Percentiles rank a stretch among this genome's conserved stretches.
Conservation (phyloP, 2,797 vertebrate species). For the Prionace glauca region DNA sequence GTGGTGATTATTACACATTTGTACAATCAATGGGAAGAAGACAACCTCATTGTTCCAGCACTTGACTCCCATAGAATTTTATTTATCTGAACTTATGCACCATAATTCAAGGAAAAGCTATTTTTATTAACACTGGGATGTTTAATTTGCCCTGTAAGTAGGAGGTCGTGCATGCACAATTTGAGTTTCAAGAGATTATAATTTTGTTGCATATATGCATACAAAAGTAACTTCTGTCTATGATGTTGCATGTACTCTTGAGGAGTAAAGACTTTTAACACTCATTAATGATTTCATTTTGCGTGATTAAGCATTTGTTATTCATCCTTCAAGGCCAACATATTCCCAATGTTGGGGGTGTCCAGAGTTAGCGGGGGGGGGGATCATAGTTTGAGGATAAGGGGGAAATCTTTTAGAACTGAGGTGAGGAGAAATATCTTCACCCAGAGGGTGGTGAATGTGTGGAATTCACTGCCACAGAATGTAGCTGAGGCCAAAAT, state of each 20-base stretch:
- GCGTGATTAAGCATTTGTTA: not conserved
- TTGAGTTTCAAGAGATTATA: not conserved
- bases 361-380: too few species aligned
- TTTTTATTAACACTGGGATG: not conserved
- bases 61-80: not conserved
- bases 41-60: not conserved
- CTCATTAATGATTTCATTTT: not conserved
- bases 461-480: too few species aligned
- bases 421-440: too few species aligned
- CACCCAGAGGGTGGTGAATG: too few species aligned
- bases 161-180: not conserved
- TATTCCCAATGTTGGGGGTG: too few species aligned
- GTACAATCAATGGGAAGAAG: not conserved
- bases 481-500: too few species aligned
- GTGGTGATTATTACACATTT: not conserved
- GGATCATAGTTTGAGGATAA: too few species aligned
- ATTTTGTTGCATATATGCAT: not conserved
- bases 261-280: not conserved
- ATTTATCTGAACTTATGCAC: not conserved
- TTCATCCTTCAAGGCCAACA: not conserved
- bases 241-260: not conserved
- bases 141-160: not conserved
- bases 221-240: not conserved
- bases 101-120: not conserved
- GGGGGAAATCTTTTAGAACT: too few species aligned